Evolutionary conservation across 2,113 vertebrate species (phyloP), one percentile per base, ranked within the genome.

Genomic region (Tachuris rubrigastra): DNA sequence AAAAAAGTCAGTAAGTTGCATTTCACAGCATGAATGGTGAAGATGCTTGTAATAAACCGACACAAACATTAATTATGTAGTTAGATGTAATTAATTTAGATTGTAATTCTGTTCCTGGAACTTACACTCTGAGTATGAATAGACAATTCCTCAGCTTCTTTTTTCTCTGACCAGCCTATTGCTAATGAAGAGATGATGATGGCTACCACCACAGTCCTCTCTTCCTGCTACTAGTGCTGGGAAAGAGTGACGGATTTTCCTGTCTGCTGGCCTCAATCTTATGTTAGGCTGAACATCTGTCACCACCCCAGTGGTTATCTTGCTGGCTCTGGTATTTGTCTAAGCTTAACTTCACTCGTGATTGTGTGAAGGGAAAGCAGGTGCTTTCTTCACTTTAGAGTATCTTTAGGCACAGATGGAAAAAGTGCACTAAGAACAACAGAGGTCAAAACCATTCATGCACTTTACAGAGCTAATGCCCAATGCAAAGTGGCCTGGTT

Each of bases 1-100:
- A 92, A 88, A 75, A 66, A 85, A 80, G 81, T 93, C 89, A 76
- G 63, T n/a, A 80, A 94, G 89, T 95, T 89, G 85, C 68, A 60
- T 95, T 95, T 95, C 83, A 91, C 39, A 83, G 72, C 82, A 56
- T 87, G 0, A 8, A 60, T 90, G 46, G 71, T 68, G 85, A 93
- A 79, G 83, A 93, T 92, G 90, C 82, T 66, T 91, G 69, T 79
- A 91, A 78, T 92, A 94, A 90, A 87, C 80, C 78, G 62, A 85
- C 73, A 58, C 0, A 2, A 90, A 60, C 24, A 5, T 90, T 93
- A 90, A 93, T 96, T 94, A 90, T 86, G 66, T 73, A 75, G 80
- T 92, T 93, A 92, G 83, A 90, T 78, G 66, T 84, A 85, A 92
- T 94, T 92, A 80, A 90, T 90, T 95, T 68, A 78, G 88, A 92